Evolutionary conservation across 2,888 invertebrate genomes (phyloP).

Genomic region (Augochlorella aurata): DNA sequence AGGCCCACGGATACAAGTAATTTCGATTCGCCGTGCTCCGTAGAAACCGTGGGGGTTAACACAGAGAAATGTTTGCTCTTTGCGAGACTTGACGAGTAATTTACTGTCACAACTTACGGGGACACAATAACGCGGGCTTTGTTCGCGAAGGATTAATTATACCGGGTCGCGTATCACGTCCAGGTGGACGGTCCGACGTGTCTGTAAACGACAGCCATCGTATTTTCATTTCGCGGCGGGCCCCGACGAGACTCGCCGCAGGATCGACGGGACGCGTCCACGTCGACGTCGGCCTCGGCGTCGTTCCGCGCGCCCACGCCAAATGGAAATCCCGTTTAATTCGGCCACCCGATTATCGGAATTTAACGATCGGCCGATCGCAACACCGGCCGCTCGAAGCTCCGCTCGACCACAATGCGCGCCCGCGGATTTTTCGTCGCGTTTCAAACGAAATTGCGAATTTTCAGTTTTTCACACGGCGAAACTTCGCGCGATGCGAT

Average conservation of each 20-base stretch:
- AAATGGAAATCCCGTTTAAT: slow-evolving; percentile 31
- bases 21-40: slow-evolving; percentile 22
- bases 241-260: slow-evolving; percentile 45
- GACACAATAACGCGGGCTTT: slow-evolving; percentile 53
- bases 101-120: slow-evolving; percentile 58
- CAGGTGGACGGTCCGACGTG: slow-evolving; percentile 48
- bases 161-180: slow-evolving; percentile 44
- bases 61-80: slow-evolving; percentile 47
- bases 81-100: slow-evolving; percentile 59
- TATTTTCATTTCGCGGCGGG: slow-evolving; percentile 59
- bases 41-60: neutral
- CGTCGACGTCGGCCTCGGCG: neutral
- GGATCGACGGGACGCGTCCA: slow-evolving; percentile 22
- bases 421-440: neutral
- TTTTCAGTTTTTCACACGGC: neutral
- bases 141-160: slow-evolving; percentile 60
- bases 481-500: neutral
- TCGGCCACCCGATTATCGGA: slow-evolving; percentile 15
- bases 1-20: slow-evolving; percentile 27
- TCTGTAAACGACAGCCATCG: slow-evolving; percentile 64
- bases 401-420: neutral
- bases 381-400: neutral
- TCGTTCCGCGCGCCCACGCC: neutral
- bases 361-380: slow-evolving; percentile 19
- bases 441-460: neutral